A percentile compares a stretch with the other conserved stretches of the same genome.
Evolutionary conservation across 2,797 vertebrate species (phyloP).

Genomic region (Clarias platycephalus): DNA sequence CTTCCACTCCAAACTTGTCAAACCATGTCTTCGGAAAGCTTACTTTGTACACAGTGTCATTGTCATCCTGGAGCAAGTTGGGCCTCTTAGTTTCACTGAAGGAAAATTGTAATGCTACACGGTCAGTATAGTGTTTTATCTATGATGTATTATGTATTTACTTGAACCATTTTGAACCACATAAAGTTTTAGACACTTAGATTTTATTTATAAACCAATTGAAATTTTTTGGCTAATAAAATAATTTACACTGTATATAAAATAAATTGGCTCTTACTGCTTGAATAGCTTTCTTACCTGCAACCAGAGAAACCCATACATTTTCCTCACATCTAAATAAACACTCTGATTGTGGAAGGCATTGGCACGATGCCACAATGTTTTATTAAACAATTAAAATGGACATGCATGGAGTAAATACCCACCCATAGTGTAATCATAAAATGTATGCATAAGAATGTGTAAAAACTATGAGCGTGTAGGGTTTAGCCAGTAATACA

Average conservation of each 20-base stretch:
- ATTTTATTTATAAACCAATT: background rate
- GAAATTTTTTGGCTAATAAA: background rate
- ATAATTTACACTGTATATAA: slow-evolving; percentile 20
- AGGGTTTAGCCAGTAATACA: too few species aligned
- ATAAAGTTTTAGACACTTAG: background rate
- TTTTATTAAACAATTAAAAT: background rate
- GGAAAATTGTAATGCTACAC: background rate
- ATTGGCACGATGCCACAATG: too few species aligned
- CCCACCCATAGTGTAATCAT: too few species aligned
- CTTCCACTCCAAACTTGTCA: background rate
- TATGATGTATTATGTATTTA: background rate
- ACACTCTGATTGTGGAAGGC: slow-evolving; percentile 1
- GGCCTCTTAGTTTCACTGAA: background rate
- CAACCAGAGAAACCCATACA: slow-evolving; percentile 13
- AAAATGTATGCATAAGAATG: too few species aligned
- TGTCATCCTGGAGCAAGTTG: background rate
- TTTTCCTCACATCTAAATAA: slow-evolving; percentile 30
- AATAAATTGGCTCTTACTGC: slow-evolving; percentile 26
- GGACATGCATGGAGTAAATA: too few species aligned
- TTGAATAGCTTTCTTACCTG: slow-evolving; percentile 1
- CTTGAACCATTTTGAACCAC: background rate
- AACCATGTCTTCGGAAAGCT: background rate
- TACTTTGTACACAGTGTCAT: background rate
- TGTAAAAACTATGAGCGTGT: too few species aligned
- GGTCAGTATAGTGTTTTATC: background rate